phyloP scores from a whole-genome alignment of 2,888 invertebrate species.

The Drosophila stalkeri region DNA sequence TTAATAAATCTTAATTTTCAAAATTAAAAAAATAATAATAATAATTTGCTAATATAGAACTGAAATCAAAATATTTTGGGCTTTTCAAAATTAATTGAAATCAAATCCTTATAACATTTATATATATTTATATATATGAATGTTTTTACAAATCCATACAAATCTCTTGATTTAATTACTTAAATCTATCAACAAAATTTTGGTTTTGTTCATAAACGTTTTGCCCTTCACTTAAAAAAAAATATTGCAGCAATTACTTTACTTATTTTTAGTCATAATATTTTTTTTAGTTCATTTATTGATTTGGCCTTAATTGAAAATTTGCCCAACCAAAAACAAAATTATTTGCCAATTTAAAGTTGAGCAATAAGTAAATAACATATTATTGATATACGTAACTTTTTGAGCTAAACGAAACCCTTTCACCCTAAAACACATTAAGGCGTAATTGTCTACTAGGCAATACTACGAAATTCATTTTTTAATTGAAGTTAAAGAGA shows the following conservation, averaged over 20 bases:
- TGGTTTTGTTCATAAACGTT: background rate
- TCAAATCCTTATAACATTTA: background rate
- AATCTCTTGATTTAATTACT: background rate
- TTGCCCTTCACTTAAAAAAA: slow-evolving; percentile 16
- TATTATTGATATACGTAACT: background rate
- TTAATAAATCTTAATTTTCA: background rate
- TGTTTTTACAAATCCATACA: background rate
- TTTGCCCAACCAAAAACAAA: background rate
- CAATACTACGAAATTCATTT: background rate
- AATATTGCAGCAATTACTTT: slow-evolving; percentile 7
- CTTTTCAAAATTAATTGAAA: no score
- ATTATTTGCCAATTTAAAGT: slow-evolving; percentile 7
- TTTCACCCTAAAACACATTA: background rate
- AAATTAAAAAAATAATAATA: background rate
- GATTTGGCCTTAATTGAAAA: slow-evolving; percentile 13
- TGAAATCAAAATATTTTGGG: background rate
- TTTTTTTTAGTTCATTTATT: slow-evolving; percentile 18
- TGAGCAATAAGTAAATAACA: background rate
- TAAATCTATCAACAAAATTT: background rate
- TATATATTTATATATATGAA: background rate
- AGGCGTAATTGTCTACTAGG: background rate
- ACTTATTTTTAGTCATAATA: background rate
- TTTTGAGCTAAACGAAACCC: background rate
- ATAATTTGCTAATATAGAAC: no score
- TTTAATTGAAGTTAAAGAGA: background rate